Evolutionary conservation across 64 coral and sea anemone genomes (phyloP).

Genomic region (Exaiptasia diaphana): DNA sequence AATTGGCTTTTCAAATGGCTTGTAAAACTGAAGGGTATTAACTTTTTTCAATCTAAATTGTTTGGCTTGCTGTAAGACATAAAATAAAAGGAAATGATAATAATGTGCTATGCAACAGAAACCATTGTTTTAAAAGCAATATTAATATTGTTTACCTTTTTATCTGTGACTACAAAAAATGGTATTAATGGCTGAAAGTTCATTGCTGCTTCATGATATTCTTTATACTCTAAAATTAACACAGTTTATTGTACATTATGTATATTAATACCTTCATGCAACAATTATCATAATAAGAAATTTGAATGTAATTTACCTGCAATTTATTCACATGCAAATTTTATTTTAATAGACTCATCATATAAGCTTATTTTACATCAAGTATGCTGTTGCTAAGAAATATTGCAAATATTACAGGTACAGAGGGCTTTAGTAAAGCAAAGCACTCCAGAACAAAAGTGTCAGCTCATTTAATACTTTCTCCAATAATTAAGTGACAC

Average conservation of each 20-base stretch:
- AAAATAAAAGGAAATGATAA: background rate
- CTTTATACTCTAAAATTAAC: conserved; percentile 61
- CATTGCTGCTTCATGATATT: conserved; percentile 72
- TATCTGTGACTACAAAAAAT: conserved; percentile 86
- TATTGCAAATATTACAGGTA: no score
- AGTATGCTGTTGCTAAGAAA: no score
- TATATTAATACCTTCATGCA: no score
- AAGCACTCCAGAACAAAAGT: no score
- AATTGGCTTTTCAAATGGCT: conserved; percentile 75
- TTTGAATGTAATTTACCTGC: no score
- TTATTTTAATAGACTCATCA: background rate
- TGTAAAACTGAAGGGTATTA: conserved; percentile 57
- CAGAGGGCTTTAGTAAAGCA: no score
- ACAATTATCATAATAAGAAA: no score
- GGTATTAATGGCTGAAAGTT: conserved; percentile 75
- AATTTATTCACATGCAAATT: background rate
- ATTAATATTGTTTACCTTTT: conserved; percentile 52
- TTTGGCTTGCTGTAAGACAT: conserved; percentile 70
- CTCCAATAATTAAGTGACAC: no score
- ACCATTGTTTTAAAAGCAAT: background rate
- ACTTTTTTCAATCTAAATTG: conserved; percentile 75
- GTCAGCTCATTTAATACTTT: no score
- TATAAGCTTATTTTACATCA: no score
- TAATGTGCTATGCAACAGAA: background rate
- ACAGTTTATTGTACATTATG: no score